phyloP scores from a whole-genome alignment of 1,140 invertebrate genomes.

The Aleiodes sp. region DNA sequence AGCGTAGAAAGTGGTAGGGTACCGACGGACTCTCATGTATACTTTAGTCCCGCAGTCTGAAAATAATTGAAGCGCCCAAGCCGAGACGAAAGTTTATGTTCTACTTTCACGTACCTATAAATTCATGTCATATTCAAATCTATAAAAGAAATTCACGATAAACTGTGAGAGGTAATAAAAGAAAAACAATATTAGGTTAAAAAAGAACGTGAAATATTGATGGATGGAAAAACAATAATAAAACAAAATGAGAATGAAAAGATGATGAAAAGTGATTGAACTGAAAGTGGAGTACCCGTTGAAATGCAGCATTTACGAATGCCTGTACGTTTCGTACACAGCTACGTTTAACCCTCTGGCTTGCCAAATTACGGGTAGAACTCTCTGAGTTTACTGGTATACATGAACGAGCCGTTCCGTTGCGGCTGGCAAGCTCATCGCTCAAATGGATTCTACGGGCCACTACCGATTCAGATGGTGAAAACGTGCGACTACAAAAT shows the following conservation, averaged over 20 bases:
- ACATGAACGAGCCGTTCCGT: constrained; percentile 32
- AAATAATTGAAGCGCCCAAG: not conserved
- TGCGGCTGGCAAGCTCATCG: constrained; percentile 39
- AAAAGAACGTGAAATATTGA: no score
- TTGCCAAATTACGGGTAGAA: not conserved
- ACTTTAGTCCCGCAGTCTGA: not conserved
- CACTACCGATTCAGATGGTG: not conserved
- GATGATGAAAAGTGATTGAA: not conserved
- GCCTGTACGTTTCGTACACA: not conserved
- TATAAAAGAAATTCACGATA: not conserved
- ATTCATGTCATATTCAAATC: not conserved
- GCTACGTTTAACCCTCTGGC: not conserved
- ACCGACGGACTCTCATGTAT: not conserved
- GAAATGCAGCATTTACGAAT: not conserved
- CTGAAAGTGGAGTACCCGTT: not conserved
- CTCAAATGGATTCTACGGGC: constrained; percentile 36
- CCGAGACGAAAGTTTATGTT: not conserved
- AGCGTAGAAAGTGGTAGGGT: not conserved
- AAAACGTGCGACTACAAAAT: not conserved
- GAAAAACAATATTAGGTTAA: no score
- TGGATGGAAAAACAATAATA: no score
- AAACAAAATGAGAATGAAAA: no score
- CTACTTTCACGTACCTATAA: not conserved
- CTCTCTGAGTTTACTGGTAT: not conserved
- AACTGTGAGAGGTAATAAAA: not conserved